Conservation (phyloP, 2,113 vertebrate genomes). For the Neofelis nebulosa region DNA sequence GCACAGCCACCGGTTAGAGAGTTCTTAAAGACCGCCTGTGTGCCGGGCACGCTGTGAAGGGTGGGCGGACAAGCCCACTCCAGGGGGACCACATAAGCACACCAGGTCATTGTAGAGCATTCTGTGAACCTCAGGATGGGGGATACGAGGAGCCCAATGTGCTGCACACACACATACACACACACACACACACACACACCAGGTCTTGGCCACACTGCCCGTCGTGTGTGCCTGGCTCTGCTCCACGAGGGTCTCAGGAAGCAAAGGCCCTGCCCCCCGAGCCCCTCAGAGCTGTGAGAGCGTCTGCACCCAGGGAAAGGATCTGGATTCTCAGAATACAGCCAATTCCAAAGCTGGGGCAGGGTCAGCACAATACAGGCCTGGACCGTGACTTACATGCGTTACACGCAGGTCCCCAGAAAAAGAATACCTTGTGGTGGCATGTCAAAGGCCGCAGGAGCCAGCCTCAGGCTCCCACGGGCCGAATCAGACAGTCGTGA, state of each 20-base stretch:
- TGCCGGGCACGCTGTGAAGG: background rate
- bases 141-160: fast-evolving
- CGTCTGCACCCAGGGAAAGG: fast-evolving
- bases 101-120: background rate
- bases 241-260: background rate
- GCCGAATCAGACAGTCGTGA: background rate
- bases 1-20: background rate
- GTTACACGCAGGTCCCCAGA: background rate
- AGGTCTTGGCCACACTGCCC: background rate
- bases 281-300: background rate
- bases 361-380: background rate
- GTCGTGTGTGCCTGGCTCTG: too few relatives aligned
- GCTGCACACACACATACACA: fast-evolving
- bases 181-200: too few relatives aligned
- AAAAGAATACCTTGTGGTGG: background rate
- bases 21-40: background rate
- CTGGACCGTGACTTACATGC: background rate
- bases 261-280: background rate
- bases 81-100: background rate
- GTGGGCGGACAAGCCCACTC: background rate
- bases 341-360: background rate
- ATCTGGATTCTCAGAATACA: background rate
- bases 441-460: background rate
- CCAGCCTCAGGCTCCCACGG: too few relatives aligned
- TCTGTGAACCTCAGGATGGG: background rate